Percentiles rank a stretch among this genome's conserved stretches.
These are phyloP conservation scores for Proteles cristata DNA, from an alignment of 2,113 vertebrate genomes.

Conservation along the genomic window DNA sequence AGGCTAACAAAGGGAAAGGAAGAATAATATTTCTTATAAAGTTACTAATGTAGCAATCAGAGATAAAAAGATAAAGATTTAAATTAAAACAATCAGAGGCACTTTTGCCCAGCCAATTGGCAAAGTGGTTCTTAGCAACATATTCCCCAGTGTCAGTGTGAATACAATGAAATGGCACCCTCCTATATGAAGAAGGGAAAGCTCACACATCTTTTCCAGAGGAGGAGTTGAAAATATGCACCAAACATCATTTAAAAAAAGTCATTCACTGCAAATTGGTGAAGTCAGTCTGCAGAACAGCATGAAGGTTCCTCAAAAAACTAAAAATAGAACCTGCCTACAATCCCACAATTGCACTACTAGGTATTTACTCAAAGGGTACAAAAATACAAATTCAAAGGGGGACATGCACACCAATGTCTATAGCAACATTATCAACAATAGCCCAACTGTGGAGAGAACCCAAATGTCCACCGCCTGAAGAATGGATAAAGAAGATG, in stretches of 20 bases:
- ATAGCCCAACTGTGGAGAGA: too few relatives aligned
- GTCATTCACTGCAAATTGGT: not conserved
- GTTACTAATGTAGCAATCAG: not conserved
- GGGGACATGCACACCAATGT: too few relatives aligned
- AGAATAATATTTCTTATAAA: not conserved
- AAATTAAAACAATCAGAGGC: not conserved
- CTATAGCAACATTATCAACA: too few relatives aligned
- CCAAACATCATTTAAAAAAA: not conserved
- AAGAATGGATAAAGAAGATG: too few relatives aligned
- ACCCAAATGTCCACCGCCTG: too few relatives aligned
- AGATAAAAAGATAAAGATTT: conserved; percentile 2
- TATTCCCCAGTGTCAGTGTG: not conserved
- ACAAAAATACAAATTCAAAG: too few relatives aligned
- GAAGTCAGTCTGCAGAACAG: too few relatives aligned
- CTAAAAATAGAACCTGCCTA: too few relatives aligned
- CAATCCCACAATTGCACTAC: too few relatives aligned
- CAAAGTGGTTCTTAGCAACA: not conserved
- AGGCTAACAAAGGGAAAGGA: not conserved
- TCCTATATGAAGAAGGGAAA: not conserved
- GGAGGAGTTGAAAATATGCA: not conserved
- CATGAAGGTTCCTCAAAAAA: too few relatives aligned
- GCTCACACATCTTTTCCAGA: not conserved
- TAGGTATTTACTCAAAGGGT: too few relatives aligned
- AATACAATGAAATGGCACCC: not conserved
- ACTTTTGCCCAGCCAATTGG: not conserved